Base-by-base conservation (phyloP, 2,888 invertebrate species). In the Xanthostigma xanthostigma region DNA sequence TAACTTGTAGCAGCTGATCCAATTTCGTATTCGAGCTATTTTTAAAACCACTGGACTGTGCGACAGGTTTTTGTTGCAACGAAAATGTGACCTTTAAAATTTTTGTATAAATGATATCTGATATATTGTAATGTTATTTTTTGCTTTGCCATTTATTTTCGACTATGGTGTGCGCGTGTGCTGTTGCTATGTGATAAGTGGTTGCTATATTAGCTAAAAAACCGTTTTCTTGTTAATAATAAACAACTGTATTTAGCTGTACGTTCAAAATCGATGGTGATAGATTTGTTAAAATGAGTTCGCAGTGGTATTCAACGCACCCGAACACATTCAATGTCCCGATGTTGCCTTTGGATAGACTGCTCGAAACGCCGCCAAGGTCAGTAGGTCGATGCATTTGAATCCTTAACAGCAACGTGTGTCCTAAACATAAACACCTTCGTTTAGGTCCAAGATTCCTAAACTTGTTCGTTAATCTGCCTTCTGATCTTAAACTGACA, bases 201-300 rank as follows among this genome's bases (percentile, higher is more conserved):
- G 27, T 13, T 14, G 14, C 34, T 33, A 27, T 41, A 13, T 12
- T n/a, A 41, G 8, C 27, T 41, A n/a, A 5, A 9, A 34, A 34
- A n/a, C 34, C n/a, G 13, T n/a, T 8, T 33, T 33, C 12, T 11
- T 14, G 41, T 41, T 33, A 11, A 33, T 41, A 41, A 33, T 12
- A 11, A 41, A 41, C n/a, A n/a, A 41, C 27, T 41, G 11, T 41
- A 41, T 17, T 17, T 11, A 41, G 34, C 12, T 41, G 1, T 41
- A n/a, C n/a, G 34, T 33, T 41, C 10, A 41, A n/a, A n/a, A 41
- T 33, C 17, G 11, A 51, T 11, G 50, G 50, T 37, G 50, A 27
- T 33, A 51, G 46, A 51, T 37, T 33, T 51, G 41, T 46, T 38
- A 42, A 42, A 9, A 42, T 42, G 42, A 42, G 17, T 9, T 33